Conservation (phyloP, 1,140 invertebrate species). For the Liolophura sinensis region DNA sequence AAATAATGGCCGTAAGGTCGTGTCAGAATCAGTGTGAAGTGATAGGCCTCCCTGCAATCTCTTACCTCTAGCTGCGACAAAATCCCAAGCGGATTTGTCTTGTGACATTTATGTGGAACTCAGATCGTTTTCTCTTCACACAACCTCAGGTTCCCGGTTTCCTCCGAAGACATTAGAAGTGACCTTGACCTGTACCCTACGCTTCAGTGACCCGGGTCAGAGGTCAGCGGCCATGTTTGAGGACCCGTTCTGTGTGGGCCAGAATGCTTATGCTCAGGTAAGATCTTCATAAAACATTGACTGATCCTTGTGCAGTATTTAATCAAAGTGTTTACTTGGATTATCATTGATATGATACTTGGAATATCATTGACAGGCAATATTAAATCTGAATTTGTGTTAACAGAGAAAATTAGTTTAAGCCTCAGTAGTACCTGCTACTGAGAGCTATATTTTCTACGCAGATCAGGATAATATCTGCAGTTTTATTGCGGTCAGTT, state of each 20-base stretch:
- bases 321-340: not conserved
- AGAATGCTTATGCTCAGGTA: slow-evolving; percentile 38
- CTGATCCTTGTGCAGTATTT: not conserved
- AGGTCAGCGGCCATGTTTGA: slow-evolving; percentile 13
- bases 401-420: not conserved
- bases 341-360: not conserved
- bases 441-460: no score
- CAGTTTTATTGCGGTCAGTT: no score
- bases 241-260: slow-evolving; percentile 15
- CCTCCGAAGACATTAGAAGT: slow-evolving; percentile 31
- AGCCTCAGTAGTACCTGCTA: not conserved
- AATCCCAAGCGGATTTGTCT: no score
- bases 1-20: no score
- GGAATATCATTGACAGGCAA: not conserved
- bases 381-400: not conserved
- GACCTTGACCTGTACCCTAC: slow-evolving; percentile 34
- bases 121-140: not conserved
- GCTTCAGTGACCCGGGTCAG: slow-evolving; percentile 21
- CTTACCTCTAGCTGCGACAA: no score
- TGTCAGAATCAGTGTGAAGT: no score
- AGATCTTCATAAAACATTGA: slow-evolving; percentile 3
- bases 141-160: slow-evolving; percentile 38
- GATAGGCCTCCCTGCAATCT: no score
- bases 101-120: no score
- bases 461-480: no score